Conservation (phyloP, 2,113 vertebrate species). For the Lepidothrix coronata region DNA sequence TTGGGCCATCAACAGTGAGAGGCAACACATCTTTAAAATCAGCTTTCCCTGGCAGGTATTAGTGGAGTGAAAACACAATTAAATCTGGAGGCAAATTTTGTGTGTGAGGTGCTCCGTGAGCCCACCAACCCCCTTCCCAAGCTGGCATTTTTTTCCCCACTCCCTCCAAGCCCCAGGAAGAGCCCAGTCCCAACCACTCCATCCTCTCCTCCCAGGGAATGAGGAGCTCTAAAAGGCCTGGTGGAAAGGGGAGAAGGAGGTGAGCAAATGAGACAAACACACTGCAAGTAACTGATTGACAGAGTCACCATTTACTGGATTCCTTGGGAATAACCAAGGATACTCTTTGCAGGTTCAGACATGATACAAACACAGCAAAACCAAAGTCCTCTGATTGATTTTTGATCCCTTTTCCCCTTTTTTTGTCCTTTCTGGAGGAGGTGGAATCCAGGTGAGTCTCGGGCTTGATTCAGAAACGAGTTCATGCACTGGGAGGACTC, state of each 20-base stretch:
- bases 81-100: not conserved
- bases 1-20: not conserved
- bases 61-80: not conserved
- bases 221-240: not conserved
- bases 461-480: not conserved
- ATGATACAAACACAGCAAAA: slow-evolving; percentile 32
- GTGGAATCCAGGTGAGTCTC: not conserved
- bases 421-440: not conserved
- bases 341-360: slow-evolving; percentile 44
- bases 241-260: not conserved
- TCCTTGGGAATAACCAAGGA: slow-evolving; percentile 5
- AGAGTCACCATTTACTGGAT: slow-evolving; percentile 51
- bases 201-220: not conserved
- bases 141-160: not conserved
- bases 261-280: slow-evolving; percentile 62
- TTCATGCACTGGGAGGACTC: not conserved
- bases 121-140: not conserved
- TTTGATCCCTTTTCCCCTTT: not conserved
- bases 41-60: not conserved
- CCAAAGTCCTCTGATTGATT: not conserved
- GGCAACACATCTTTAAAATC: not conserved
- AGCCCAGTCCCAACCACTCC: not conserved
- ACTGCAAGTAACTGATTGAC: not conserved
- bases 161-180: not conserved
- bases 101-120: not conserved